Conservation (phyloP, 2,888 invertebrate genomes). For the Eustalomyia histrio region DNA sequence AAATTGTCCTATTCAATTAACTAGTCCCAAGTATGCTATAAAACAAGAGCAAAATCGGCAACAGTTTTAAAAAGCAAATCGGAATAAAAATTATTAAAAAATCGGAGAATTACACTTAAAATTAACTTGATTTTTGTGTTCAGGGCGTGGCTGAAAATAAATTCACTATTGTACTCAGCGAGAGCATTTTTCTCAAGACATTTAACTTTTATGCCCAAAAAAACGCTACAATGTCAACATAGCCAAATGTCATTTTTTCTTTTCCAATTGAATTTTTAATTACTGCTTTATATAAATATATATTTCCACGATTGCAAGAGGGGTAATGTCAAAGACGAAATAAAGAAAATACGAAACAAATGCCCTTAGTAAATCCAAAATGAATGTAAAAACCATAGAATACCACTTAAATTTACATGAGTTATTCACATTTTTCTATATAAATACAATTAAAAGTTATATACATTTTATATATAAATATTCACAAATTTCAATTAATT, state of each 20-base stretch:
- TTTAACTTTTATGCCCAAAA: background rate
- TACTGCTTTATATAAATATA: background rate
- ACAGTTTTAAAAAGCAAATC: too few relatives aligned
- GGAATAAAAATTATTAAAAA: too few relatives aligned
- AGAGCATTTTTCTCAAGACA: too few relatives aligned
- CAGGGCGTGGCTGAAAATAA: too few relatives aligned
- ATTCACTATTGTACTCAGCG: too few relatives aligned
- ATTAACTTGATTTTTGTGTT: too few relatives aligned
- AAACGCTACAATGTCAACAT: constrained; percentile 35
- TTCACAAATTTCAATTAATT: background rate
- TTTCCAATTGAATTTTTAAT: constrained; percentile 44
- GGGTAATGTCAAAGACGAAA: background rate
- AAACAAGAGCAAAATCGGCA: too few relatives aligned
- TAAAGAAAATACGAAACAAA: constrained; percentile 5
- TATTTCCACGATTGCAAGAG: background rate
- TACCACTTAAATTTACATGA: background rate
- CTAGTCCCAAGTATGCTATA: too few relatives aligned
- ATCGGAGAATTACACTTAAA: too few relatives aligned
- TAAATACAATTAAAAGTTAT: background rate
- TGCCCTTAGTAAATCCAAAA: background rate
- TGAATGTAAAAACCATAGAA: too few relatives aligned
- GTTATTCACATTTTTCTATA: background rate
- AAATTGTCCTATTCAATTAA: too few relatives aligned
- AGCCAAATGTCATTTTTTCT: constrained; percentile 34
- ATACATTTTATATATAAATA: background rate